phyloP scores from a whole-genome alignment of 2,113 vertebrate species.

The Diadophis punctatus region DNA sequence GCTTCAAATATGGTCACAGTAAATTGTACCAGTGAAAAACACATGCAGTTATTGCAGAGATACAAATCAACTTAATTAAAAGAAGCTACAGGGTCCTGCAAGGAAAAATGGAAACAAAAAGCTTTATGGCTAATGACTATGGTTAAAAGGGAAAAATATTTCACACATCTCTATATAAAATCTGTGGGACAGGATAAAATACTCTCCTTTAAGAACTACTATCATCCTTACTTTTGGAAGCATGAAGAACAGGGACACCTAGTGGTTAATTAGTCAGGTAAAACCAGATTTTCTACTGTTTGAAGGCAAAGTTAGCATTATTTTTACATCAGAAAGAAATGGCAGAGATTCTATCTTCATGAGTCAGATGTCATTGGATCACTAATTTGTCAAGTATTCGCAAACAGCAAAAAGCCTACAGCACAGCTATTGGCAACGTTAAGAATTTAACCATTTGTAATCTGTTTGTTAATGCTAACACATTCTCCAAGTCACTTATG shows the following conservation, averaged over 20 bases:
- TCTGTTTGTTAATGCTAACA: not conserved
- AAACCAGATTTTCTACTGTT: not conserved
- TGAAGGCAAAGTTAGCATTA: not conserved
- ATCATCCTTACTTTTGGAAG: slow-evolving; percentile 7
- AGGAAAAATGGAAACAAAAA: not conserved
- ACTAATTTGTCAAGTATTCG: not conserved
- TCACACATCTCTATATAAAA: not conserved
- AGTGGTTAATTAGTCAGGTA: slow-evolving; percentile 57
- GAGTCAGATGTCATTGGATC: not conserved
- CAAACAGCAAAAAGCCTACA: not conserved
- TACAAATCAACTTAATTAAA: not conserved
- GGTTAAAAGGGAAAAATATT: not conserved
- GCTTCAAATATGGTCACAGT: not conserved
- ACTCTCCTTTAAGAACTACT: not conserved
- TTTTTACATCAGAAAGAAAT: not conserved
- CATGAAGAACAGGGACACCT: slow-evolving; percentile 67
- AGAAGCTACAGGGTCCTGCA: not conserved
- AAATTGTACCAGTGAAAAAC: not conserved
- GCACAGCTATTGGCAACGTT: not conserved
- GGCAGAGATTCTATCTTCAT: not conserved
- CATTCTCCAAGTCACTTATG: not conserved
- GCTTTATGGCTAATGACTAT: not conserved
- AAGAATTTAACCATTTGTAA: not conserved
- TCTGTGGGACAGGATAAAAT: not conserved
- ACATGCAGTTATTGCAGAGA: not conserved